These are phyloP conservation scores for Chaenogobius annularis DNA, from an alignment of 2,113 vertebrate genomes.

Conservation along the genomic window DNA sequence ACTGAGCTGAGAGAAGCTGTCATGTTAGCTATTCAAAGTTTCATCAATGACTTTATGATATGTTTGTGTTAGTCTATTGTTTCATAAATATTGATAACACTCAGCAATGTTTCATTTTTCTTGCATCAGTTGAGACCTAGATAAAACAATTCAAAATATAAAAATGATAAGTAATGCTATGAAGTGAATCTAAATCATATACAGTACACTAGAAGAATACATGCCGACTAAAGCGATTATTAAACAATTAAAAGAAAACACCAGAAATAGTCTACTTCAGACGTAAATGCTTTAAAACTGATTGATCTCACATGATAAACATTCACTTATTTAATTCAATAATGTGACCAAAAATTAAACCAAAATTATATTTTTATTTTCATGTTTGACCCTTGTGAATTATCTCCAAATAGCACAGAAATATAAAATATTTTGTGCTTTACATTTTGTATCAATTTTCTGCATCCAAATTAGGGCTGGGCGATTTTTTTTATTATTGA, in stretches of 20 bases:
- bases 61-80: background rate
- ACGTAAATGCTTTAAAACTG: too few species aligned
- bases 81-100: background rate
- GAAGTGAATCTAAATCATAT: background rate
- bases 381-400: too few species aligned
- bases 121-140: background rate
- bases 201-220: background rate
- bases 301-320: too few species aligned
- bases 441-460: too few species aligned
- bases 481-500: too few species aligned
- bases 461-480: too few species aligned
- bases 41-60: background rate
- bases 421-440: too few species aligned
- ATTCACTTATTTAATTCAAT: too few species aligned
- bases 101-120: background rate
- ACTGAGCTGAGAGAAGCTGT: slow-evolving; percentile 9
- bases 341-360: too few species aligned
- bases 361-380: too few species aligned
- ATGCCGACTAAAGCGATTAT: background rate
- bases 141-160: background rate
- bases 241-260: background rate
- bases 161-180: background rate
- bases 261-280: too few species aligned
- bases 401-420: too few species aligned
- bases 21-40: slow-evolving; percentile 4